Evolutionary conservation across 1,140 invertebrate species (phyloP).

Genomic region (Solenopsis invicta): DNA sequence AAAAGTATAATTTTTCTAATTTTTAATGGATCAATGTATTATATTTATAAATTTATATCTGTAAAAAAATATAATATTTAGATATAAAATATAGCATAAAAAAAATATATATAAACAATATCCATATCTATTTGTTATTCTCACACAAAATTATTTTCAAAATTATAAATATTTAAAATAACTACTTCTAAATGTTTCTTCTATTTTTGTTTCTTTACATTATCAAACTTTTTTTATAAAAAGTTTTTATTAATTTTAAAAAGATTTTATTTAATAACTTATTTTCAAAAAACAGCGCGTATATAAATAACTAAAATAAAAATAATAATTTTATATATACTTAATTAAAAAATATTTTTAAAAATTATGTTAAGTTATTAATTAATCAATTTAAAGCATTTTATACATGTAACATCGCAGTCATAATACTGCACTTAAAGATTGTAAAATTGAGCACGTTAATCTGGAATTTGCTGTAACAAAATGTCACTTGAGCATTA

Average conservation of each 20-base stretch:
- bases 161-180: background rate
- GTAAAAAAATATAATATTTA: background rate
- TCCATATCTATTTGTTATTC: background rate
- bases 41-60: background rate
- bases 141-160: background rate
- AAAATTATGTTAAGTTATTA: background rate
- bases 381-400: background rate
- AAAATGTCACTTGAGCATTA: background rate
- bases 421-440: background rate
- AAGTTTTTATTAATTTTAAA: background rate
- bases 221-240: background rate
- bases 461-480: background rate
- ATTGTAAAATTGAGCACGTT: background rate
- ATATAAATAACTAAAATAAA: no score
- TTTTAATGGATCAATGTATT: background rate
- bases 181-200: no score
- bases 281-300: background rate
- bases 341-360: background rate
- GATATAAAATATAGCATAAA: background rate
- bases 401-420: background rate
- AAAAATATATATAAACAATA: background rate
- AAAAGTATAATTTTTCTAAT: slow-evolving; percentile 13
- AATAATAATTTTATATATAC: background rate
- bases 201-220: no score
- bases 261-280: background rate